Base-by-base conservation (phyloP, 2,888 invertebrate genomes). In the Neria commutata region DNA sequence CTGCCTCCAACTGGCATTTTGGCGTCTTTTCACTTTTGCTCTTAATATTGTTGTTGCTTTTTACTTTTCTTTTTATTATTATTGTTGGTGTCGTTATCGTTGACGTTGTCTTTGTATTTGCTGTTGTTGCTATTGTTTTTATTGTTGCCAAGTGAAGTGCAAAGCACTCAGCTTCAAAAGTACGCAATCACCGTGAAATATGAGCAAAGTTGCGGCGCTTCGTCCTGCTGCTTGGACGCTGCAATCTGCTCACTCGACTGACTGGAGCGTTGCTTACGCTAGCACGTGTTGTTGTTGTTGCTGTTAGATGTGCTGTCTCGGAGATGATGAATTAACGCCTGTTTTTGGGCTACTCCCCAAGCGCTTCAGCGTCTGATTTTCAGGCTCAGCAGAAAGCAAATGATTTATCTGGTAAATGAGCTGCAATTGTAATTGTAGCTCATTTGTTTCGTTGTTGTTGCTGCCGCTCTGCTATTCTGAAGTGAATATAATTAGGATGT, bases 1-100 rank as follows among this genome's bases (percentile, higher is more conserved):
- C 91, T 85, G 63, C 90, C 91, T 56, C 90, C 88, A 50, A 85
- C 88, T 64, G 89, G 86, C 84, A 80, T 80, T 63, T 68, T 75
- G 67, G 24, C 59, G 42, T 46, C 17, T 51, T 16, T 17, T 40
- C 40, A 25, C 21, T 24, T 37, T 29, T 42, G 40, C 14, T 25
- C 24, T 50, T 26, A 14, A 11, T 21, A 21, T 57, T 26, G 37
- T 6, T 51, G 49, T 42, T 34, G 34, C 37, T 50, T 19, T 33
- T 50, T 33, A 33, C 37, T 14, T 34, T n/a, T 19, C 37, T 45
- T 21, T 29, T 21, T 29, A 11, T 11, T 23, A 4, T 24, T 46
- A 21, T 17, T 46, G 8, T 46, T 46, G 46, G 25, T 17, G 24
- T 23, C n/a, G 24, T 14, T 46, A n/a, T 23, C n/a, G 46, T 24